Conservation (phyloP, 2,797 vertebrate species). For the Okamejei kenojei region DNA sequence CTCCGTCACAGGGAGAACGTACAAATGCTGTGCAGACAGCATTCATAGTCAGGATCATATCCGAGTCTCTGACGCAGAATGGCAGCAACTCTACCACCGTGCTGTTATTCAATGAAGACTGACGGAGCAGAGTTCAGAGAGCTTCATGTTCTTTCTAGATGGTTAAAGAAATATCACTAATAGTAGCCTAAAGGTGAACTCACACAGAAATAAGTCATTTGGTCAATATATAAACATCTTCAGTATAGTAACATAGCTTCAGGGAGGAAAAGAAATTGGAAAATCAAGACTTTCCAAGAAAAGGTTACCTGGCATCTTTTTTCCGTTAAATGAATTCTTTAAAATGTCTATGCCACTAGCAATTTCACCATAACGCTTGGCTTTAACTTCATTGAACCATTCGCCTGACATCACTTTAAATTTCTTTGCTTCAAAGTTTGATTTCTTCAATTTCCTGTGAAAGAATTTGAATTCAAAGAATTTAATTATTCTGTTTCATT, state of each 20-base stretch:
- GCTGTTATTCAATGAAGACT: neutral
- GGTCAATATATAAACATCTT: neutral
- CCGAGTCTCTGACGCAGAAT: too few species aligned
- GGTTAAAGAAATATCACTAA: neutral
- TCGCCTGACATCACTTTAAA: constrained; percentile 25
- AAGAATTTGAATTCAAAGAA: neutral
- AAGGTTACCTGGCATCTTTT: constrained; percentile 19
- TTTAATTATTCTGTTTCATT: neutral
- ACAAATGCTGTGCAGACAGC: too few species aligned
- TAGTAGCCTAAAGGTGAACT: neutral
- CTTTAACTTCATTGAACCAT: constrained; percentile 20
- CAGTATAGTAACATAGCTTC: neutral
- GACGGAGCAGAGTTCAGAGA: neutral
- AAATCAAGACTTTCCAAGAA: neutral
- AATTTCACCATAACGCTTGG: constrained; percentile 18
- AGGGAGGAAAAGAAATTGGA: neutral
- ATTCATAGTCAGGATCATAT: too few species aligned
- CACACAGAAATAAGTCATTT: neutral
- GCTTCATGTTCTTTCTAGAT: neutral
- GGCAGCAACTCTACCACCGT: too few species aligned
- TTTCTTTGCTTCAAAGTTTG: neutral
- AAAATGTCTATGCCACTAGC: constrained; percentile 1
- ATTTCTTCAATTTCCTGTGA: constrained; percentile 5
- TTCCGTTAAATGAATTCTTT: constrained; percentile 18
- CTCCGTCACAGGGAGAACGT: too few species aligned